These are phyloP conservation scores for Leuciscus waleckii DNA, from an alignment of 2,797 vertebrate genomes.

Conservation along the genomic window DNA sequence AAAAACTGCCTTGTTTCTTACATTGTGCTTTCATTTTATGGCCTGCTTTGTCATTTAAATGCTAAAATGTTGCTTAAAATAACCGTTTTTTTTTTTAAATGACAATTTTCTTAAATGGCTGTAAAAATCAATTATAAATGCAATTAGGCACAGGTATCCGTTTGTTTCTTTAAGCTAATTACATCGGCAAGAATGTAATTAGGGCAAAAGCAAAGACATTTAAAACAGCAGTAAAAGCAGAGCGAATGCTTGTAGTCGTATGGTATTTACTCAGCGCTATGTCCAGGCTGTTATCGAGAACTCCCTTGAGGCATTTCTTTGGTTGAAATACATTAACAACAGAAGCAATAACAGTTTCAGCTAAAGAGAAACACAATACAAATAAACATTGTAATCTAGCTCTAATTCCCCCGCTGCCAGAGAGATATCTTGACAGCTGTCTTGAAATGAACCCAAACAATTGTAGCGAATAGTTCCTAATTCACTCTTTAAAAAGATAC, in stretches of 20 bases:
- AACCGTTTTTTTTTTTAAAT: slow-evolving; percentile 48
- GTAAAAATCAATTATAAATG: slow-evolving; percentile 49
- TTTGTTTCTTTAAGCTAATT: slow-evolving; percentile 51
- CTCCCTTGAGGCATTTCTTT: slow-evolving; percentile 18
- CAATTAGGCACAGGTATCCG: slow-evolving; percentile 37
- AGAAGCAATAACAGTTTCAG: slow-evolving; percentile 34
- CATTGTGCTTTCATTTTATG: slow-evolving; percentile 11
- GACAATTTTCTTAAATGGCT: slow-evolving; percentile 39
- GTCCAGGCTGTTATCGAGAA: slow-evolving; percentile 16
- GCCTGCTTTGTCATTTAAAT: slow-evolving; percentile 35
- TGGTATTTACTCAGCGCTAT: slow-evolving; percentile 34
- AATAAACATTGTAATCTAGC: slow-evolving; percentile 41
- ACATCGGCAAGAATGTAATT: slow-evolving; percentile 43
- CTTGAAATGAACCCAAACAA: slow-evolving; percentile 38
- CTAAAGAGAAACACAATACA: slow-evolving; percentile 28
- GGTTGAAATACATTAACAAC: slow-evolving; percentile 37
- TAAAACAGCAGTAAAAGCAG: slow-evolving; percentile 48
- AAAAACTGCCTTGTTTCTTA: slow-evolving; percentile 18
- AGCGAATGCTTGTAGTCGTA: slow-evolving; percentile 27
- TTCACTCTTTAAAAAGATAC: background rate
- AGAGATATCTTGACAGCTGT: slow-evolving; percentile 13
- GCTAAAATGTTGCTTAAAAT: slow-evolving; percentile 24
- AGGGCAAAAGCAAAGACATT: slow-evolving; percentile 38
- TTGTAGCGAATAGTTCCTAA: background rate
- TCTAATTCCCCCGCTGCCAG: slow-evolving; percentile 15